Evolutionary conservation across 2,113 vertebrate genomes (phyloP), one percentile per base, ranked within the genome.

Genomic region (Peromyscus polionotus): DNA sequence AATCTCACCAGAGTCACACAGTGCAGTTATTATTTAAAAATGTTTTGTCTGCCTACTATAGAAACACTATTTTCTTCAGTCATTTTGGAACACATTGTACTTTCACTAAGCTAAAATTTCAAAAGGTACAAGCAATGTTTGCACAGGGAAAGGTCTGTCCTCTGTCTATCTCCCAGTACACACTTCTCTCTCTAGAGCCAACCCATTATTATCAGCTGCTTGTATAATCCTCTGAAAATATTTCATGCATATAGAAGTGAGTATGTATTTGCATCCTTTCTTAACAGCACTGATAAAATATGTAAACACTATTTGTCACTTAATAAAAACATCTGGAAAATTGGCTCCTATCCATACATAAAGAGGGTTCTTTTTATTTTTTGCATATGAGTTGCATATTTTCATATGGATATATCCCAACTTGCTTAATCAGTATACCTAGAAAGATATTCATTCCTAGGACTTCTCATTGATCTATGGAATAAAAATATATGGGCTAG

Each of bases 51-150:
- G 20, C 72, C 13, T 39, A 65, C 93, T 89, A 87, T 3, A 93
- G 59, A 97, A 95, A 86, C 87, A 73, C 85, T 87, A 72, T 89
- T 93, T 92, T 63, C 16, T 75, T 77, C 79, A 88, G 45, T 93
- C 73, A 63, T 87, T 89, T 96, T 73, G 80, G 54, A 96, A 87
- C 76, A 10, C 4, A 36, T 77, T 93, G 28, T 80, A 84, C 72
- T 88, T 95, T 95, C 65, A 79, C 33, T 93, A 93, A 48, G 77
- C 48, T 95, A 70, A 95, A 51, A 79, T 92, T 98, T 86, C 48
- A 84, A 87, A 96, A 95, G 68, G 5, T 39, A 36, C 57, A 85
- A 92, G 63, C 57, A 90, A 84, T 57, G 63, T 6, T 95, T 96
- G 92, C 54, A n/a, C 92, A 88, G 13, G 73, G 45, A 51, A 96